Conservation (phyloP, 2,797 vertebrate genomes). For the Pantherophis alleghaniensis region DNA sequence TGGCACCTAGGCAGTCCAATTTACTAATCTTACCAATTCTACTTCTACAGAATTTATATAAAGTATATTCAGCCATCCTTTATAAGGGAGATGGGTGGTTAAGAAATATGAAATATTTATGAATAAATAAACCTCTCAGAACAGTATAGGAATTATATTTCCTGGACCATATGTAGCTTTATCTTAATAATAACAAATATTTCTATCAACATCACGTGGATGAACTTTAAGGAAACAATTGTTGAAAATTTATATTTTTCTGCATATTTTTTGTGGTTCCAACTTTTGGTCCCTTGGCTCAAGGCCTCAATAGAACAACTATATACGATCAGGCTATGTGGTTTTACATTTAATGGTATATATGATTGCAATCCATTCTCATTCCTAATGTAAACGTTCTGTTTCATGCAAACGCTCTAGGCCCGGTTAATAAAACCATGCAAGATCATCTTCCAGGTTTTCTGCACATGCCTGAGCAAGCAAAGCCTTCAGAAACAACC, state of each 20-base stretch:
- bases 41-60: not conserved
- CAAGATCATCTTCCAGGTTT: constrained; percentile 66
- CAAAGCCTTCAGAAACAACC: constrained; percentile 19
- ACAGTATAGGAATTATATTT: not conserved
- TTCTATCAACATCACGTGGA: not conserved
- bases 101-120: not conserved
- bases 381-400: not conserved
- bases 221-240: not conserved
- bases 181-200: not conserved
- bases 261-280: not conserved
- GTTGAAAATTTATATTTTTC: not conserved
- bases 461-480: constrained; percentile 44
- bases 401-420: constrained; percentile 59
- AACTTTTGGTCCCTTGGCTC: not conserved
- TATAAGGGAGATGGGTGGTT: not conserved
- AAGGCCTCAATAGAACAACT: not conserved
- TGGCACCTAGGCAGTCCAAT: not conserved
- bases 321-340: not conserved
- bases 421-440: constrained; percentile 34
- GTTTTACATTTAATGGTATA: not conserved
- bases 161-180: not conserved
- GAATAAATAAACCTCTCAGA: not conserved
- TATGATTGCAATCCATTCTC: not conserved
- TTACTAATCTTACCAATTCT: not conserved
- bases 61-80: not conserved